Evolutionary conservation across 2,113 vertebrate genomes (phyloP), one percentile per base, ranked within the genome.

Genomic region (Malurus alboscapulatus): DNA sequence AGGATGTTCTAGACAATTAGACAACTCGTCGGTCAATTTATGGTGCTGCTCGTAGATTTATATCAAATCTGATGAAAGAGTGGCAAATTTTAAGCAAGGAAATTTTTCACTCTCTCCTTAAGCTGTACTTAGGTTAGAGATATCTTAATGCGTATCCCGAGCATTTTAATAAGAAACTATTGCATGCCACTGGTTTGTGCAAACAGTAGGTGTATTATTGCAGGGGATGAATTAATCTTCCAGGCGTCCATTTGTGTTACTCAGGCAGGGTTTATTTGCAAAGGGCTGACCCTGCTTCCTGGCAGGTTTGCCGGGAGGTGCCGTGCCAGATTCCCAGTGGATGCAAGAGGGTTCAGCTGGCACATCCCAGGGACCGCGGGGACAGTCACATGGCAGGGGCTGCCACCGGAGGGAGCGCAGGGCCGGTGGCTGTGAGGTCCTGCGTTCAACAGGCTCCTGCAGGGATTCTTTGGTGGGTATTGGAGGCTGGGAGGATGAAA

Each of bases 141-240:
- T 75, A 82, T 34, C 75, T 66, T 80, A 67, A 75, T 51, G 53
- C 2, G 1, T 71, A 68, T 75, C 73, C 63, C 58, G 82, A 81
- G 50, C 79, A 62, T 96, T 95, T 95, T 93, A 86, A 86, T 95
- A 91, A 90, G 88, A 90, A 89, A 51, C 74, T 80, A 65, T 57
- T 58, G 67, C 84, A 87, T 95, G 87, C 78, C 75, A 88, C 59
- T 29, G 59, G 54, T 79, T 90, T 92, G 83, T 96, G 95, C 88
- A 96, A 97, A 96, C 87, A 92, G 86, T 95, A 80, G 81, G 84
- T 92, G 94, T 63, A 93, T 95, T 95, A 95, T 95, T 94, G 65
- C 88, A 88, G 68, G 53, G 59, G 55, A 44, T 63, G 72, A 94
- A 95, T 96, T 96, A 95, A 95, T 96, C 95, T 95, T 94, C 72